A percentile compares a stretch with the other conserved stretches of the same genome.
Conservation (phyloP, 2,888 invertebrate species). For the Mechanitis mazaeus region DNA sequence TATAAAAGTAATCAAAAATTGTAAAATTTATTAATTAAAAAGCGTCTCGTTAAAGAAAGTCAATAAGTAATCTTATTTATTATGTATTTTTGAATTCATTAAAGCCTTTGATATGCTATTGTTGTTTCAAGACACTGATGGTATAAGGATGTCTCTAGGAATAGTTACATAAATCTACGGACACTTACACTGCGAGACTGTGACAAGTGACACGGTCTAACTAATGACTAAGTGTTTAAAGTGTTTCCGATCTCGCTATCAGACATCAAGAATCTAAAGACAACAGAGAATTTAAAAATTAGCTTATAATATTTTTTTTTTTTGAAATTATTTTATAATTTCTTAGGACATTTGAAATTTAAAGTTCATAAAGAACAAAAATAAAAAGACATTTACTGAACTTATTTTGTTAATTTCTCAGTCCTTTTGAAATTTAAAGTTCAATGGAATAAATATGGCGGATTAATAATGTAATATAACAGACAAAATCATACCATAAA, state of each 20-base stretch:
- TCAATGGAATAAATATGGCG: background rate
- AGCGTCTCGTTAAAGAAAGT: too few species aligned
- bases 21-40: too few species aligned
- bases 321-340: background rate
- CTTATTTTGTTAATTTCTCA: background rate
- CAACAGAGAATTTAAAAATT: too few species aligned
- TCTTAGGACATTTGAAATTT: background rate
- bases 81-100: background rate
- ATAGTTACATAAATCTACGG: slow-evolving; percentile 4
- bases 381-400: too few species aligned
- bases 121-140: background rate
- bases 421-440: background rate
- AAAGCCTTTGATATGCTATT: background rate
- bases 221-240: slow-evolving; percentile 6
- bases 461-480: slow-evolving; percentile 8
- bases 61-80: too few species aligned
- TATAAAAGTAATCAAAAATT: too few species aligned
- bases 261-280: background rate
- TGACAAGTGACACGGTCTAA: slow-evolving; percentile 5
- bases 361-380: background rate
- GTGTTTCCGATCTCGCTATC: slow-evolving; percentile 1
- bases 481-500: slow-evolving; percentile 19
- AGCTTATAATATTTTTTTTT: too few species aligned
- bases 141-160: background rate
- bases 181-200: slow-evolving; percentile 1